A percentile compares a stretch with the other conserved stretches of the same genome.
phyloP scores from a whole-genome alignment of 2,888 invertebrate genomes.

The Watsonalla binaria region DNA sequence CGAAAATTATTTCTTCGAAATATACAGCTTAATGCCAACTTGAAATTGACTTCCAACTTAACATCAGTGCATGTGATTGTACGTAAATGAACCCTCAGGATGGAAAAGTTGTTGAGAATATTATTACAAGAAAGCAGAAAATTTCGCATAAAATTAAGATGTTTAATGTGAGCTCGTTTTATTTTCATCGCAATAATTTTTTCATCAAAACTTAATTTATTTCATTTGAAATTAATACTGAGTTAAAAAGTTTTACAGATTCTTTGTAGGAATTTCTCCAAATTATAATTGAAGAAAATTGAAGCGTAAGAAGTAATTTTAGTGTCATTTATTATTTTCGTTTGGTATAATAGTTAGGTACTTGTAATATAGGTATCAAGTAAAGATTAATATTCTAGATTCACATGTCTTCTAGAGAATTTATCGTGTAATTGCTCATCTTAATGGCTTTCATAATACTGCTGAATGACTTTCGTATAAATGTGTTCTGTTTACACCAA shows the following conservation, averaged over 20 bases:
- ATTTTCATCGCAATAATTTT: no score
- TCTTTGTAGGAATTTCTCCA: neutral
- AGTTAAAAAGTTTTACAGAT: no score
- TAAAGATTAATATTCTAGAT: neutral
- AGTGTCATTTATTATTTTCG: neutral
- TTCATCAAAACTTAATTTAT: no score
- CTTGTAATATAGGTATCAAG: neutral
- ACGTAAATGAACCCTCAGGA: neutral
- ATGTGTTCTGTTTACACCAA: neutral
- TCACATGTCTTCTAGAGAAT: neutral
- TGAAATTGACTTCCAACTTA: slow-evolving; percentile 38
- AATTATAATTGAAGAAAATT: neutral
- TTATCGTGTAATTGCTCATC: neutral
- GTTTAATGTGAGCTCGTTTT: no score
- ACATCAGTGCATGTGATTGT: slow-evolving; percentile 24
- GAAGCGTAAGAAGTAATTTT: neutral
- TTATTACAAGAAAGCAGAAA: neutral
- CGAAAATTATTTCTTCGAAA: slow-evolving; percentile 58
- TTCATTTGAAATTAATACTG: no score
- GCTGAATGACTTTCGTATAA: neutral
- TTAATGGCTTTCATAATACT: neutral
- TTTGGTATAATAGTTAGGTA: neutral
- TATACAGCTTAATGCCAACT: slow-evolving; percentile 33
- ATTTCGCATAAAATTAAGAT: no score
- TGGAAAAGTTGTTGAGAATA: neutral